Evolutionary conservation across 2,888 invertebrate species (phyloP), one percentile per base, ranked within the genome.

Genomic region (Campoplex capitator): DNA sequence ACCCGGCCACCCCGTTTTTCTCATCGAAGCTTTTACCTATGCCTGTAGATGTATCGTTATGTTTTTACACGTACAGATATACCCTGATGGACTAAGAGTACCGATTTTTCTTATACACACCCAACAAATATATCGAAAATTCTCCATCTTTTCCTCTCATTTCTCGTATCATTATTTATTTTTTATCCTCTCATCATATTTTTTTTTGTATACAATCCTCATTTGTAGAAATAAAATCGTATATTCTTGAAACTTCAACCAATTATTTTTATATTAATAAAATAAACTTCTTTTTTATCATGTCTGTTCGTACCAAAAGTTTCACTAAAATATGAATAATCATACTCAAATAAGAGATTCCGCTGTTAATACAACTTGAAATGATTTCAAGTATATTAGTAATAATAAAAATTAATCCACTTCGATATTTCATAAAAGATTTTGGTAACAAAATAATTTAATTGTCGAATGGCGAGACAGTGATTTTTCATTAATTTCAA

Each of bases 21-120:
- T 83, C 86, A 86, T 84, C 86, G 80, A 81, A 84, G 70, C 83
- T 85, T 23, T 73, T 81, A 81, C 62, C 23, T 73, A 62, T 45
- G 32, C 35, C 32, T 81, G 62, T 73, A 70, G n/a, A 32, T 81
- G 23, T 58, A 81, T 58, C 54, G 62, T 23, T 73, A 80, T 45
- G 58, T 78, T 65, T 76, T 38, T 45, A 42, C 32, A 58, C 23
- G 23, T 23, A 62, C 45, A 51, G 18, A 71, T 71, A 58, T 48
- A 48, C 16, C 38, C 1, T 6, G 6, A 51, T 73, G 35, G 79
- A 7, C 76, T n/a, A 78, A 58, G n/a, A 18, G 56, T 56, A 74
- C 83, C 78, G 79, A 86, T 86, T 83, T 77, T 80, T 86, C 79
- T 83, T 77, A 23, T 23, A 76, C 56, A 38, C 68, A 75, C 45